Percentiles rank a stretch among this genome's conserved stretches.
Conservation (phyloP, 1,140 invertebrate genomes). For the Campodea augens region DNA sequence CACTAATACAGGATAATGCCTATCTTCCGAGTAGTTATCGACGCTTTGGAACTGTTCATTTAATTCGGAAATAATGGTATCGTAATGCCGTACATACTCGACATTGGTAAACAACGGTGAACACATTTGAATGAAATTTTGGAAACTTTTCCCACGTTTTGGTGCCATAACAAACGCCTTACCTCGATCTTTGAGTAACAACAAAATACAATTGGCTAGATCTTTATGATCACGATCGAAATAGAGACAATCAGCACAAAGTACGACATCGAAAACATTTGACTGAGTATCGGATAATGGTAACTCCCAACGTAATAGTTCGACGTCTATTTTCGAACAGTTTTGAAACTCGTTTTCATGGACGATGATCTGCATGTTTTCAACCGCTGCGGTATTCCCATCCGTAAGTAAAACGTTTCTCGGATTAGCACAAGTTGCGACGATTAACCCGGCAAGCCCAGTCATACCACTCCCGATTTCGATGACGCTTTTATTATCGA, state of each 20-base stretch:
- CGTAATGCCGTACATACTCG: conserved; percentile 35
- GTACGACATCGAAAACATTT: conserved; percentile 39
- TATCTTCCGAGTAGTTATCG: conserved; percentile 39
- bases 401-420: conserved; percentile 46
- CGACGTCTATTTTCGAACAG: conserved; percentile 19
- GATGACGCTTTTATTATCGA: conserved; percentile 42
- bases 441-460: conserved; percentile 53
- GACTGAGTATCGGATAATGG: not conserved
- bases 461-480: conserved; percentile 75
- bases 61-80: conserved; percentile 40
- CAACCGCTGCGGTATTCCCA: conserved; percentile 53
- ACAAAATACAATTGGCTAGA: conserved; percentile 46
- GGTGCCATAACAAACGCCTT: conserved; percentile 57
- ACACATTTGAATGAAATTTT: conserved; percentile 42
- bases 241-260: conserved; percentile 64
- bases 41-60: conserved; percentile 35
- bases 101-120: conserved; percentile 34
- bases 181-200: conserved; percentile 40
- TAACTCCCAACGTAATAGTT: conserved; percentile 30
- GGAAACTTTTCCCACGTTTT: conserved; percentile 44
- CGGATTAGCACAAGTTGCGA: conserved; percentile 42
- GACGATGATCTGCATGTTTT: conserved; percentile 47
- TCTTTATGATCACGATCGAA: conserved; percentile 56
- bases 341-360: conserved; percentile 34
- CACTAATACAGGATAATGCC: conserved; percentile 44